Evolutionary conservation across 2,113 vertebrate species (phyloP).

Genomic region (Sigmodon hispidus): DNA sequence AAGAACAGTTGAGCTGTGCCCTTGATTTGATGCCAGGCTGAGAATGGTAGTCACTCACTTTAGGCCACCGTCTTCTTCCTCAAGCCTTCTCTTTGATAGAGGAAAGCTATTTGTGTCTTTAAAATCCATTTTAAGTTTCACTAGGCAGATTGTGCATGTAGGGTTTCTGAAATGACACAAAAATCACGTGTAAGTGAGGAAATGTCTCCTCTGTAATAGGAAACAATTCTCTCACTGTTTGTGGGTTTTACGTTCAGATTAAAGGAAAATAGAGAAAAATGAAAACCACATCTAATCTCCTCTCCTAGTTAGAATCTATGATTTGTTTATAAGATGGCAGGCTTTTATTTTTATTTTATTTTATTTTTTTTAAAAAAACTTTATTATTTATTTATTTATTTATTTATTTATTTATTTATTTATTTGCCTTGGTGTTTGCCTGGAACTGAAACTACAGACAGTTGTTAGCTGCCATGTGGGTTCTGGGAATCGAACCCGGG

Average conservation of each 20-base stretch:
- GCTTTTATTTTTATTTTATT: background rate
- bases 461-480: too few species aligned
- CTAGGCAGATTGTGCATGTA: background rate
- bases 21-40: background rate
- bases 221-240: background rate
- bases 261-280: background rate
- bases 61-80: background rate
- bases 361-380: too few species aligned
- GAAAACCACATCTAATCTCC: background rate
- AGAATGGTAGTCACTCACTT: background rate
- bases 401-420: too few species aligned
- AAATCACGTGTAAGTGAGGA: background rate
- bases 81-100: background rate
- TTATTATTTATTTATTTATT: too few species aligned
- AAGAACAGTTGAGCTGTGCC: background rate
- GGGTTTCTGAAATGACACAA: background rate
- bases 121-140: background rate
- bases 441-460: too few species aligned
- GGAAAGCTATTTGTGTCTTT: background rate
- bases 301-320: background rate
- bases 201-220: background rate
- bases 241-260: background rate
- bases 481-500: too few species aligned
- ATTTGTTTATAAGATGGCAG: background rate
- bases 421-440: too few species aligned